Conservation (phyloP, 1,140 invertebrate genomes). For the Littorina saxatilis region DNA sequence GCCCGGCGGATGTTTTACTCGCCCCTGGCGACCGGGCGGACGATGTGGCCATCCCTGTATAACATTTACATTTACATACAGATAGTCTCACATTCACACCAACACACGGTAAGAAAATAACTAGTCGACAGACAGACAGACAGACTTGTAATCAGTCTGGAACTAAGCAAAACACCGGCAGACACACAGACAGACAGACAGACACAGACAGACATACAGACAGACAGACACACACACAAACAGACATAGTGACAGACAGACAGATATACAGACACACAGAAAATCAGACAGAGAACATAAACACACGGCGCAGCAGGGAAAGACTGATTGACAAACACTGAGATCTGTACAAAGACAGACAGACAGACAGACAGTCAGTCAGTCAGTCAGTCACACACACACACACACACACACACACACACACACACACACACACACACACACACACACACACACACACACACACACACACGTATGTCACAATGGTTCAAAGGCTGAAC, state of each 20-base stretch:
- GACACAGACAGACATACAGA: background rate
- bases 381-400: background rate
- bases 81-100: background rate
- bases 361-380: background rate
- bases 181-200: too few species aligned
- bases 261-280: background rate
- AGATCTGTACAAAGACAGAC: background rate
- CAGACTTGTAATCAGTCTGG: too few species aligned
- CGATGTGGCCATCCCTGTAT: too few species aligned
- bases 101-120: too few species aligned
- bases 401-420: slow-evolving; percentile 4
- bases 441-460: background rate
- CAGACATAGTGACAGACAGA: background rate
- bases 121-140: too few species aligned
- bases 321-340: background rate
- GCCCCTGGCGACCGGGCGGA: too few species aligned
- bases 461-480: background rate
- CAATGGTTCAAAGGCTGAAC: background rate
- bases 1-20: too few species aligned
- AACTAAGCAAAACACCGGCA: too few species aligned
- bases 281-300: background rate
- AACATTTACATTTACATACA: background rate
- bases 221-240: background rate
- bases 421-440: background rate
- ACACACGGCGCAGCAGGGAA: background rate